Evolutionary conservation across 2,113 vertebrate genomes (phyloP).

Genomic region (Perognathus longimembris): DNA sequence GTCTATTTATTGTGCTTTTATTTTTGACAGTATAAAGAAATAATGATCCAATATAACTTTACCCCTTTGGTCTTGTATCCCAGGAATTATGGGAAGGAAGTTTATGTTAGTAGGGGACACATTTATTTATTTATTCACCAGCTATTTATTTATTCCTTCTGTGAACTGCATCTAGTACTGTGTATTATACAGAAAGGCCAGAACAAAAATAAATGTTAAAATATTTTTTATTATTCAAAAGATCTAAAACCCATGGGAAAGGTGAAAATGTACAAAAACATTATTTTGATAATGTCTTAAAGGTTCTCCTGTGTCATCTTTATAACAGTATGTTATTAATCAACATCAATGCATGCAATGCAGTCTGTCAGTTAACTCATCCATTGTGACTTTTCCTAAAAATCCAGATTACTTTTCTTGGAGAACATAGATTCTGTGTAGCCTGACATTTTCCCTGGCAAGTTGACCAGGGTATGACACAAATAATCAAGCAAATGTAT

Average conservation of each 20-base stretch:
- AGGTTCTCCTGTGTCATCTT: not conserved
- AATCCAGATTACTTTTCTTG: not conserved
- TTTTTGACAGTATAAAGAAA: not conserved
- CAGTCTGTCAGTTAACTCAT: not conserved
- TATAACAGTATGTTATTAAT: not conserved
- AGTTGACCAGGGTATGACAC: not conserved
- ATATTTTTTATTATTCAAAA: not conserved
- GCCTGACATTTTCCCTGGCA: not conserved
- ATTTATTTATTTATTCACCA: not conserved
- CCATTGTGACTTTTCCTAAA: not conserved
- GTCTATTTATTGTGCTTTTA: not conserved
- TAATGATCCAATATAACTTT: not conserved
- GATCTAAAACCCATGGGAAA: not conserved
- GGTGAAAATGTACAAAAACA: accelerated
- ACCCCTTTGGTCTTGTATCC: not conserved
- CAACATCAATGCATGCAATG: not conserved
- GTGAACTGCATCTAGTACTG: not conserved
- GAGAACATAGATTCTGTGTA: not conserved
- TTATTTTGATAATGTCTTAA: not conserved
- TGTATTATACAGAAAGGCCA: not conserved
- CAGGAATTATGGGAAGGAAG: not conserved
- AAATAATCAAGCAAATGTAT: not conserved
- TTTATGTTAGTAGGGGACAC: not conserved
- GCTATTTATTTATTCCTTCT: not conserved
- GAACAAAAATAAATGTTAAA: not conserved